phyloP scores from a whole-genome alignment of 2,797 vertebrate genomes.

The Malurus leucopterus region DNA sequence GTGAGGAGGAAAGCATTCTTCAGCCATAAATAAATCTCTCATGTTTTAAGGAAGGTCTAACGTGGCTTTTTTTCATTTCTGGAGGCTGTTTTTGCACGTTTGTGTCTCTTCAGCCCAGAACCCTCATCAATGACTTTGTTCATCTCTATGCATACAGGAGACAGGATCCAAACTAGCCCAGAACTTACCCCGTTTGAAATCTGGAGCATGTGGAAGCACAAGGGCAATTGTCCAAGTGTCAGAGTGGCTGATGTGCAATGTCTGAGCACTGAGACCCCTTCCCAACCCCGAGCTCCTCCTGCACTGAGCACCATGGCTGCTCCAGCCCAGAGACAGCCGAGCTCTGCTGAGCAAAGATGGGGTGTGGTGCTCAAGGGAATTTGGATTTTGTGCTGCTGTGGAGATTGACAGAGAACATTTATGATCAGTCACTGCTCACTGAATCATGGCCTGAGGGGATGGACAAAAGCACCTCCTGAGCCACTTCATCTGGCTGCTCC shows the following conservation, averaged over 20 bases:
- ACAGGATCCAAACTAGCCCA: not conserved
- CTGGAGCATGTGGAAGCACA: not conserved
- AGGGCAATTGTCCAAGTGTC: not conserved
- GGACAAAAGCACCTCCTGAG: not conserved
- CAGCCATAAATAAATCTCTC: not conserved
- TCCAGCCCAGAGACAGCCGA: not conserved
- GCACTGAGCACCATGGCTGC: not conserved
- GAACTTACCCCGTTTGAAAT: not conserved
- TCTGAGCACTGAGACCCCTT: not conserved
- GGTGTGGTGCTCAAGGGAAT: not conserved
- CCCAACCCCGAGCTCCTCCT: not conserved
- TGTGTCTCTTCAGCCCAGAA: not conserved
- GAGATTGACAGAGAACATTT: not conserved
- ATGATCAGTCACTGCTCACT: not conserved
- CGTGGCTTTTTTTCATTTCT: not conserved
- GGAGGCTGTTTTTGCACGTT: not conserved
- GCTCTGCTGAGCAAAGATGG: not conserved
- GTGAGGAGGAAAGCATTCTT: not conserved
- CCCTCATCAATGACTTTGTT: not conserved
- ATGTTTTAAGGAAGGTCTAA: not conserved
- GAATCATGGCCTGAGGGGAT: not conserved
- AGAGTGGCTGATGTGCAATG: not conserved
- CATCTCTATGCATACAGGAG: not conserved
- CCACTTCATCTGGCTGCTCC: accelerated
- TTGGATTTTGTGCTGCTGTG: not conserved